Percentiles rank a stretch among this genome's conserved stretches.
Conservation (phyloP, 2,113 vertebrate species). For the Mugil cephalus region DNA sequence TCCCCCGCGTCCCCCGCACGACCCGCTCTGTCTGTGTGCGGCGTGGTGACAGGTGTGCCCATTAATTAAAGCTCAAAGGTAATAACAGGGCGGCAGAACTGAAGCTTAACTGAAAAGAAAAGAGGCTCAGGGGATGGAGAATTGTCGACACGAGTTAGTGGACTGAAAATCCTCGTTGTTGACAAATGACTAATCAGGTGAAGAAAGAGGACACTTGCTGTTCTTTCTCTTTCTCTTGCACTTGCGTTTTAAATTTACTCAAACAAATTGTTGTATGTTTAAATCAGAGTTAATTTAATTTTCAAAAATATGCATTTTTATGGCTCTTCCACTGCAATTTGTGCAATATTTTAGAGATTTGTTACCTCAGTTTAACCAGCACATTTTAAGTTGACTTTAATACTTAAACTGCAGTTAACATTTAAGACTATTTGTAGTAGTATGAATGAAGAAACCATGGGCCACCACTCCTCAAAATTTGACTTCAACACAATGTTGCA, state of each 20-base stretch:
- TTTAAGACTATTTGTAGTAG: too few relatives aligned
- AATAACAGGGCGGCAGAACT: constrained; percentile 69
- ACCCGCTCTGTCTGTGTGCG: constrained; percentile 52
- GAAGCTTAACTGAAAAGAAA: constrained; percentile 43
- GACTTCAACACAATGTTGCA: too few relatives aligned
- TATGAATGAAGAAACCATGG: too few relatives aligned
- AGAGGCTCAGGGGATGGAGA: constrained; percentile 41
- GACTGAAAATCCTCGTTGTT: constrained; percentile 36
- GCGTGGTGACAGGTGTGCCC: constrained; percentile 71
- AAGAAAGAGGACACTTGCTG: constrained; percentile 8
- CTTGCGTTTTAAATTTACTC: neutral
- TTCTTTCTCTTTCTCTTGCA: neutral
- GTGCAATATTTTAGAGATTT: too few relatives aligned
- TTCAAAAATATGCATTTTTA: too few relatives aligned
- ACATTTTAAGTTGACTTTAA: too few relatives aligned
- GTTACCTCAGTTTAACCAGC: too few relatives aligned
- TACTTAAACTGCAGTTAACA: too few relatives aligned
- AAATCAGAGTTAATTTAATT: too few relatives aligned
- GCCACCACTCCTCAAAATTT: too few relatives aligned
- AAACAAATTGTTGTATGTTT: neutral
- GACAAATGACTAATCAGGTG: constrained; percentile 30
- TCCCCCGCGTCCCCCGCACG: constrained; percentile 52
- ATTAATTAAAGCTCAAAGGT: constrained; percentile 73
- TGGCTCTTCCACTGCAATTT: too few relatives aligned
- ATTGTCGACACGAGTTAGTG: constrained; percentile 10